phyloP scores from a whole-genome alignment of 2,888 invertebrate species.

The Drosophila falleni region DNA sequence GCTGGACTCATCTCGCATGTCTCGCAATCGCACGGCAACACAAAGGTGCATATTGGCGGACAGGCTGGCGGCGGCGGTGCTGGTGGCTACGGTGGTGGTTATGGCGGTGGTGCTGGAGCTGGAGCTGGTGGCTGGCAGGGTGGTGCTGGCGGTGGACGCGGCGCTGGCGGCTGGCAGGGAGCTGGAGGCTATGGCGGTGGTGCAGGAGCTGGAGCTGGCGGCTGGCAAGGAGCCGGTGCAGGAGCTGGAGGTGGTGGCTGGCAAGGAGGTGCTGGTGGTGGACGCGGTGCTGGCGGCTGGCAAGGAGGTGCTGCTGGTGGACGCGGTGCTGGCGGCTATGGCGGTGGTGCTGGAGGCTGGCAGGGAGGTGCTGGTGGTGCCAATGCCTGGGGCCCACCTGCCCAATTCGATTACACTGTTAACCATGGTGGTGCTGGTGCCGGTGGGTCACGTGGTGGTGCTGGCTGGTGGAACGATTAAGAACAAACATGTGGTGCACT shows the following conservation, averaged over 20 bases:
- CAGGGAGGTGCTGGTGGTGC: slow-evolving; percentile 29
- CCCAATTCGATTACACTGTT: slow-evolving; percentile 51
- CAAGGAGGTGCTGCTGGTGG: slow-evolving; percentile 43
- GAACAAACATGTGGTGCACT: too few relatives aligned
- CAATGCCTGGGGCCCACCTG: slow-evolving; percentile 55
- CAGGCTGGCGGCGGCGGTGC: slow-evolving; percentile 30
- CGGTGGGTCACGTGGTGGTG: slow-evolving; percentile 64
- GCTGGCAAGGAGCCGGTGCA: slow-evolving; percentile 11
- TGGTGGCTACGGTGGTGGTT: slow-evolving; percentile 20
- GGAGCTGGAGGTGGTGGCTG: slow-evolving; percentile 10
- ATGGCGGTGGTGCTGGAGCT: slow-evolving; percentile 18
- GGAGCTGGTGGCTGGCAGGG: slow-evolving; percentile 22
- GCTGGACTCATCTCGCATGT: slow-evolving; percentile 67
- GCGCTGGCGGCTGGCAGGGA: slow-evolving; percentile 17
- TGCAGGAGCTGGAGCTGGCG: slow-evolving; percentile 5
- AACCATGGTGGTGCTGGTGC: slow-evolving; percentile 50
- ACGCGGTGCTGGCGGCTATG: slow-evolving; percentile 29
- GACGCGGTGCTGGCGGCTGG: slow-evolving; percentile 50
- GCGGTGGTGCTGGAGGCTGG: slow-evolving; percentile 35
- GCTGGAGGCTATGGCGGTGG: slow-evolving; percentile 28
- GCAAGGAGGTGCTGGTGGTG: slow-evolving; percentile 5
- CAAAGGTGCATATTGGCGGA: slow-evolving; percentile 62
- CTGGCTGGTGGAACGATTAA: slow-evolving; percentile 74
- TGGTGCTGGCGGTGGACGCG: slow-evolving; percentile 12
- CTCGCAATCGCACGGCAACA: slow-evolving; percentile 63